Conservation (phyloP, 2,113 vertebrate species). For the Aphelocoma coerulescens region DNA sequence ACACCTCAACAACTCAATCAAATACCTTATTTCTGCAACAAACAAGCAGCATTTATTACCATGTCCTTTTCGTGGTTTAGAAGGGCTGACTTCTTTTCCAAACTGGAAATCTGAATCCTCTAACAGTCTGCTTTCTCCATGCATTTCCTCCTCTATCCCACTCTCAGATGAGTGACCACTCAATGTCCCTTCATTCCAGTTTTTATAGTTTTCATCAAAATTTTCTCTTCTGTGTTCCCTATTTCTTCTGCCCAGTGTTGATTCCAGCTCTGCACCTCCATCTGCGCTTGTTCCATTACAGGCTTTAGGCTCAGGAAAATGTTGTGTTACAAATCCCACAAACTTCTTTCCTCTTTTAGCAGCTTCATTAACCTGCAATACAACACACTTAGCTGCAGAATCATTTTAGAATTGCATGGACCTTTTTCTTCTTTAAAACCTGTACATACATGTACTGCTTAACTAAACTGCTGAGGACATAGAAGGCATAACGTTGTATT, state of each 20-base stretch:
- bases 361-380: constrained; percentile 83
- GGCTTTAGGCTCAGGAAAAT: constrained; percentile 57
- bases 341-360: constrained; percentile 87
- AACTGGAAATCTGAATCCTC: constrained; percentile 54
- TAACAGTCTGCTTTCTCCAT: constrained; percentile 33
- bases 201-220: constrained; percentile 63
- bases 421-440: background rate
- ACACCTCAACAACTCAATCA: background rate
- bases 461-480: background rate
- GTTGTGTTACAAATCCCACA: constrained; percentile 86
- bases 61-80: constrained; percentile 57
- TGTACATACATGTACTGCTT: background rate
- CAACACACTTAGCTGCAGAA: background rate
- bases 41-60: constrained; percentile 56
- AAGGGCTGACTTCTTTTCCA: constrained; percentile 44
- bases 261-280: constrained; percentile 51
- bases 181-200: constrained; percentile 58
- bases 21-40: background rate
- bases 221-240: constrained; percentile 38
- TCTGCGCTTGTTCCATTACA: constrained; percentile 67
- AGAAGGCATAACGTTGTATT: background rate
- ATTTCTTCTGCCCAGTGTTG: background rate
- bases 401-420: background rate
- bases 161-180: constrained; percentile 68
- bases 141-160: constrained; percentile 66